phyloP scores from a whole-genome alignment of 2,888 invertebrate genomes.

The Phorcus lineatus region DNA sequence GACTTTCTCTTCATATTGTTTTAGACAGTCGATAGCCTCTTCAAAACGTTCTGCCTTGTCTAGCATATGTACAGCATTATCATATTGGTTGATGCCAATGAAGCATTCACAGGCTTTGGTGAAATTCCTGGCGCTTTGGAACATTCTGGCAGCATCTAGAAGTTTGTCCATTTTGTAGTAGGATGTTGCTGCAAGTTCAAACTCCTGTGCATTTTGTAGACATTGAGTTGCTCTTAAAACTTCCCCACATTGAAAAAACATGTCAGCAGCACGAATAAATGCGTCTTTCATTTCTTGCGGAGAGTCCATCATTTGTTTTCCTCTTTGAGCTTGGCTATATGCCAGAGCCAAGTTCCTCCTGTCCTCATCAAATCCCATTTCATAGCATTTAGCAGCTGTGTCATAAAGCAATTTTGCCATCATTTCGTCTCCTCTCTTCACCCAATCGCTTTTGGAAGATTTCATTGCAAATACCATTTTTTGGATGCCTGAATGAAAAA shows the following conservation, averaged over 20 bases:
- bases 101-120: constrained; percentile 58
- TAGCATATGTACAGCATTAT: constrained; percentile 53
- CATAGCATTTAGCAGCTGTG: constrained; percentile 67
- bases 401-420: constrained; percentile 59
- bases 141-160: constrained; percentile 56
- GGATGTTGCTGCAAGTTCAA: constrained; percentile 51
- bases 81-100: constrained; percentile 56
- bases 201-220: constrained; percentile 59
- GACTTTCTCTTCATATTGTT: constrained; percentile 53
- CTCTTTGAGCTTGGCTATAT: constrained; percentile 58
- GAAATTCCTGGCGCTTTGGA: constrained; percentile 45
- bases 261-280: constrained; percentile 56
- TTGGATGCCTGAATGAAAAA: constrained; percentile 32
- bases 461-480: constrained; percentile 62
- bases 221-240: constrained; percentile 54
- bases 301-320: constrained; percentile 49
- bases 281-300: constrained; percentile 55
- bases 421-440: constrained; percentile 61
- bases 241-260: constrained; percentile 54
- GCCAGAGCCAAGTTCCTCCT: constrained; percentile 58
- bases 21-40: constrained; percentile 61
- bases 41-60: constrained; percentile 56
- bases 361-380: constrained; percentile 46
- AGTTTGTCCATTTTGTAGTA: constrained; percentile 56
- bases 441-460: constrained; percentile 62